A percentile compares a stretch with the other conserved stretches of the same genome.
These are phyloP conservation scores for Sebastes goodei DNA, from an alignment of 2,797 vertebrate genomes.

Conservation along the genomic window DNA sequence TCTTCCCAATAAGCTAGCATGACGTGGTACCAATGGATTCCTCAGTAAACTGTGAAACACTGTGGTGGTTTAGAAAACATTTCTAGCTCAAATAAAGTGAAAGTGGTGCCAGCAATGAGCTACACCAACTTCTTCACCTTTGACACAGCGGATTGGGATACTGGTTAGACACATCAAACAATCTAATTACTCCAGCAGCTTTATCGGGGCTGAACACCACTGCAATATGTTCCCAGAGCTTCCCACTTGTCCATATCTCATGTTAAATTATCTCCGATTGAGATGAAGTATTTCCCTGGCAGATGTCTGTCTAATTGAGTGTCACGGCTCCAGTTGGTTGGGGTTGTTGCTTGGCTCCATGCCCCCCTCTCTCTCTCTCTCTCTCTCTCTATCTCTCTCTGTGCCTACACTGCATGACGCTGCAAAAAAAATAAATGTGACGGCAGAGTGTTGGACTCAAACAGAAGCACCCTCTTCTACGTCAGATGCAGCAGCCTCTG, in stretches of 20 bases:
- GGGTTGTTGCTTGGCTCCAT: slow-evolving; percentile 28
- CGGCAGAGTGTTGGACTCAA: not conserved
- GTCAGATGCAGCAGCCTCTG: not conserved
- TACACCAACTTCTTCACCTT: slow-evolving; percentile 42
- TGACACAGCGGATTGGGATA: slow-evolving; percentile 43
- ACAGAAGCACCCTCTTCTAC: not conserved
- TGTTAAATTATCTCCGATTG: slow-evolving; percentile 59
- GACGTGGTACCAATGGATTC: too few species aligned
- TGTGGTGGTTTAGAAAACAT: not conserved
- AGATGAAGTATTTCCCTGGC: slow-evolving; percentile 57
- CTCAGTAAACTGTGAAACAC: not conserved
- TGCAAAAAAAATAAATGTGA: slow-evolving; percentile 12
- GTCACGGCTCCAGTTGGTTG: slow-evolving; percentile 48
- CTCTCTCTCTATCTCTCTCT: too few species aligned
- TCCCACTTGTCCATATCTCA: slow-evolving; percentile 51
- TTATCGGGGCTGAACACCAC: slow-evolving; percentile 52
- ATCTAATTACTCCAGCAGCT: slow-evolving; percentile 55
- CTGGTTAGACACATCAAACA: slow-evolving; percentile 49
- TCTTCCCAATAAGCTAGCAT: too few species aligned
- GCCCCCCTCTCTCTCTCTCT: not conserved
- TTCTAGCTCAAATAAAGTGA: not conserved
- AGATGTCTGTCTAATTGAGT: slow-evolving; percentile 73
- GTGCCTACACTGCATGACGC: slow-evolving; percentile 4
- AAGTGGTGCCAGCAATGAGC: slow-evolving; percentile 19
- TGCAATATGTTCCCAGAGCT: slow-evolving; percentile 42